Evolutionary conservation across 2,888 invertebrate genomes (phyloP), one percentile per base, ranked within the genome.

Genomic region (Apodemia zela): DNA sequence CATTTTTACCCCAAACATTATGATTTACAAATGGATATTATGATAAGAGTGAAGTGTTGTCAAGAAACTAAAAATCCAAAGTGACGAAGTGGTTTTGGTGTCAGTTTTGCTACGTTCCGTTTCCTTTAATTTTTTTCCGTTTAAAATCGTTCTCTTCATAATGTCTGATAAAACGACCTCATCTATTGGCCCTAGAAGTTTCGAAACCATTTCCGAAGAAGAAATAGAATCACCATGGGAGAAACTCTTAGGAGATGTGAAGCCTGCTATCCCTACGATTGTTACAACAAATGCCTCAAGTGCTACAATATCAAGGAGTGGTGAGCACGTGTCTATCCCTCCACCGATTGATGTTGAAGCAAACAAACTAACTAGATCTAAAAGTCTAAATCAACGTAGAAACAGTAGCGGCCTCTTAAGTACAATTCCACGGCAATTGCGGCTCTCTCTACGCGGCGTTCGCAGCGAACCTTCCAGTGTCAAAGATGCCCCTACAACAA

Each of bases 21-120:
- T 91, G 91, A 91, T 90, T 89, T 91, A 91, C 91, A 90, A 91
- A 91, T 91, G 91, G 91, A 91, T 91, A 91, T 91, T 91, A 91
- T 89, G 89, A 91, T 91, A 87, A 82, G 91, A 88, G 91, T 91
- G 90, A 91, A 91, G 91, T 91, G 91, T 76, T 91, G 87, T 82
- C 91, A 91, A 90, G 90, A 90, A 91, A 91, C 90, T 89, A 91
- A 91, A 88, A 91, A 91, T 76, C 91, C 91, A 82, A 91, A 91
- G 91, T 91, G 91, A 91, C 87, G 85, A 89, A 89, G 89, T 89
- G 87, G 80, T 81, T 80, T 51, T 84, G 84, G 89, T 88, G 88
- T 89, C 89, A 85, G 87, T 83, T 78, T 82, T 82, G 87, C 85
- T 87, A 79, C 87, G 89, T 89, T 90, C 87, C 86, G 77, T 81